Percentiles rank a stretch among this genome's conserved stretches.
Evolutionary conservation across 2,113 vertebrate species (phyloP).

Genomic region (Pampusana beccarii): DNA sequence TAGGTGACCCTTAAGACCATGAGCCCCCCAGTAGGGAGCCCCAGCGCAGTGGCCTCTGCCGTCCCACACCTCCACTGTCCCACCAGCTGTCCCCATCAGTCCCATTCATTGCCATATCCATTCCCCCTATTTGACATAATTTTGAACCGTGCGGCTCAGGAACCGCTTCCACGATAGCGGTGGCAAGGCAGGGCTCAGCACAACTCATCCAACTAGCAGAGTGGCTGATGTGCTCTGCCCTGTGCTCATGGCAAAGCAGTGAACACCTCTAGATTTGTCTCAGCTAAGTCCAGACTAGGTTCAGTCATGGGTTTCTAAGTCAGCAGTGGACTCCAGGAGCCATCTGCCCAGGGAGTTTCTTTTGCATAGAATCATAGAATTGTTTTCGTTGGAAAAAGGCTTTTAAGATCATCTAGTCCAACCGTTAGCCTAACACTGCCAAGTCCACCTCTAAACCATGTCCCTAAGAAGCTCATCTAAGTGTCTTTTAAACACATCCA

Average conservation of each 20-base stretch:
- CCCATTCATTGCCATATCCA: background rate
- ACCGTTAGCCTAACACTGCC: too few relatives aligned
- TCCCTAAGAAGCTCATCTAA: too few relatives aligned
- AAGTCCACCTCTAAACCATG: too few relatives aligned
- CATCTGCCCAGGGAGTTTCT: background rate
- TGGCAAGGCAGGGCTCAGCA: background rate
- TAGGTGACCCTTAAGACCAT: background rate
- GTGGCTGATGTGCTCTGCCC: background rate
- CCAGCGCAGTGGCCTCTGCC: background rate
- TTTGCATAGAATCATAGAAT: background rate
- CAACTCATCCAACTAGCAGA: background rate
- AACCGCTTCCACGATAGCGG: background rate
- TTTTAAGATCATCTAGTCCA: too few relatives aligned
- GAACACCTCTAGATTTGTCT: background rate
- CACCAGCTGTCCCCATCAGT: background rate
- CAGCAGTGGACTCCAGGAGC: background rate
- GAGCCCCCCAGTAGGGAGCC: background rate
- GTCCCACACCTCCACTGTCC: background rate
- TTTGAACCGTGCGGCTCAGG: background rate
- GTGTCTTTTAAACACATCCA: too few relatives aligned
- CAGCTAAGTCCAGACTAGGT: background rate
- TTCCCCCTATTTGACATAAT: background rate
- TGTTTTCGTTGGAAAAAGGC: too few relatives aligned
- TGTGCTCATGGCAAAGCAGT: background rate
- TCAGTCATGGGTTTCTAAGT: background rate